These are phyloP conservation scores for Peribatodes rhomboidaria DNA, from an alignment of 2,888 invertebrate species.

Conservation along the genomic window DNA sequence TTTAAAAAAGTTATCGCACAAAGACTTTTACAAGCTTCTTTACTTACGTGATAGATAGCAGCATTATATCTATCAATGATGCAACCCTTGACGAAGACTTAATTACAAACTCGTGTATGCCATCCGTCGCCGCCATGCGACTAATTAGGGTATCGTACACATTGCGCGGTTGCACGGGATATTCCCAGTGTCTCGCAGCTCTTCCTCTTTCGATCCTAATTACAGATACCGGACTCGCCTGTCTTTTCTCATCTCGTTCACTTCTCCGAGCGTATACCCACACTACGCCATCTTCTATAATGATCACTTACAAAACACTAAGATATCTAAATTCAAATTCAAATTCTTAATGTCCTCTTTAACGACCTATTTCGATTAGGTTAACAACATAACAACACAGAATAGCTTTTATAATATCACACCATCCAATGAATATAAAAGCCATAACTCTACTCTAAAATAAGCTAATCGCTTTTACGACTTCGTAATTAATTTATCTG, in stretches of 20 bases:
- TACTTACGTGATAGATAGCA: neutral
- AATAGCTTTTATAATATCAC: constrained; percentile 33
- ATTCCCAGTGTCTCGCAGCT: constrained; percentile 65
- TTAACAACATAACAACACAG: constrained; percentile 28
- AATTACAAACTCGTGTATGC: constrained; percentile 5
- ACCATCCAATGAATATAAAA: constrained; percentile 25
- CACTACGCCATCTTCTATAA: constrained; percentile 34
- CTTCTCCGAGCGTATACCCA: constrained; percentile 56
- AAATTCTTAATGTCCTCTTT: constrained; percentile 14
- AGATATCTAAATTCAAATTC: constrained; percentile 23
- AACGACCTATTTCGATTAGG: constrained; percentile 29
- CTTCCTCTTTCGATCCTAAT: constrained; percentile 80
- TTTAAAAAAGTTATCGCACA: neutral
- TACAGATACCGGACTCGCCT: constrained; percentile 74
- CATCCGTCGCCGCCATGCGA: neutral
- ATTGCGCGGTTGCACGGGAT: constrained; percentile 48
- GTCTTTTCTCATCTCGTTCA: constrained; percentile 70
- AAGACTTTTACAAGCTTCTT: neutral
- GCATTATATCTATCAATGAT: neutral
- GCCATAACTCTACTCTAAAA: constrained; percentile 32
- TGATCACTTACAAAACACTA: constrained; percentile 19
- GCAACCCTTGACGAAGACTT: constrained; percentile 10
- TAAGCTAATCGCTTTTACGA: constrained; percentile 38
- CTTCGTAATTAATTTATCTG: constrained; percentile 36
- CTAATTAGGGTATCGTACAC: constrained; percentile 27